Evolutionary conservation across 1,140 invertebrate genomes (phyloP), one percentile per base, ranked within the genome.

Genomic region (Drosophila serrata): DNA sequence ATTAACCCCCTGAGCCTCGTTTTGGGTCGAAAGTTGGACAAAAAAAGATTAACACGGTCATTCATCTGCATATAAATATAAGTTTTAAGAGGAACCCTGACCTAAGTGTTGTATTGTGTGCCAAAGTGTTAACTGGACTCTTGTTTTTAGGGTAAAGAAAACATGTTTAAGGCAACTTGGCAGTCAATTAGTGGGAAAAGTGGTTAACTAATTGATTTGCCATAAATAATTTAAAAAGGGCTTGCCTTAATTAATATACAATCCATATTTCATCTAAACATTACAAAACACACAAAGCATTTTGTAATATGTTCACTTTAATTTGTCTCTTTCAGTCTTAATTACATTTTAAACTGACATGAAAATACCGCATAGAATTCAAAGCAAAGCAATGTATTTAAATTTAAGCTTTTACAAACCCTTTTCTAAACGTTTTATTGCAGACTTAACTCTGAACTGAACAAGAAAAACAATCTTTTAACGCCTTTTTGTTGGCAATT

Each of bases 41-140:
- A 58, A 55, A 46, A 48, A 42, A 33, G 17, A 31, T 22, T 35
- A 27, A 29, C 60, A 65, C 45, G 67, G 60, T 60, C 74, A 53
- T 55, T 73, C 63, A 73, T 77, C 77, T 80, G 45, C 29, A 60
- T 56, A 67, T 63, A 65, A 48, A 49, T 73, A 46, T 8, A 39
- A 45, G 45, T 58, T 42, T 11, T 6, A 37, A 55, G n/a, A 17
- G 35, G 33, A 45, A 40, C 53, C 40, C 8, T 53, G 33, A 7
- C 8, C 4, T 22, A 56, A 57, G 37, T 24, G n/a, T 31, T 74
- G 61, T 37, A 51, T 57, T 39, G 60, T 48, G 35, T 35, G 60
- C 29, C 29, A 29, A 31, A 46, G 40, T 24, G 15, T 35, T 19
- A 53, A 61, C 49, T n/a, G 8, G 17, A 24, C 51, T 17, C 19